Evolutionary conservation across 2,888 invertebrate genomes (phyloP).

Genomic region (Cybosia mesomella): DNA sequence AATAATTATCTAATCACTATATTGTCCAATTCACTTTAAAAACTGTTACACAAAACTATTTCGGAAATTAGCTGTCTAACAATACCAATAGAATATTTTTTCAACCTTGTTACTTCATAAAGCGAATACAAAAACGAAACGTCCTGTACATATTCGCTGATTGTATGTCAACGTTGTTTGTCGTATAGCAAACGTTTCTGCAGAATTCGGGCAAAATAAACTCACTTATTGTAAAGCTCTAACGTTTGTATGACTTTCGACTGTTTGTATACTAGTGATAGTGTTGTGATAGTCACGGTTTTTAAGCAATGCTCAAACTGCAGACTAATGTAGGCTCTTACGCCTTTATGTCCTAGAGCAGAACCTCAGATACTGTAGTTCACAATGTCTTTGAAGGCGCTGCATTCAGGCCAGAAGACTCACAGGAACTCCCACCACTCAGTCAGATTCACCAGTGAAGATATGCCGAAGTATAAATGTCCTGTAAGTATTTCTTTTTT

Average conservation of each 20-base stretch:
- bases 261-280: not conserved
- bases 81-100: too few species aligned
- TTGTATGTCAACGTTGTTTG: constrained; percentile 18
- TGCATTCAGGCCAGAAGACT: constrained; percentile 58
- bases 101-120: not conserved
- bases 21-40: too few species aligned
- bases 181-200: constrained; percentile 40
- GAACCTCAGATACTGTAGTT: constrained; percentile 21
- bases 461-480: constrained; percentile 74
- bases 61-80: too few species aligned
- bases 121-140: constrained; percentile 19
- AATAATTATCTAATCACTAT: too few species aligned
- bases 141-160: constrained; percentile 28
- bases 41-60: too few species aligned
- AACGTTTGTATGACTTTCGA: constrained; percentile 25
- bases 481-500: constrained; percentile 60
- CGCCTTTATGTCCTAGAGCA: not conserved
- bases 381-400: constrained; percentile 62
- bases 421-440: constrained; percentile 63
- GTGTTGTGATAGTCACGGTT: not conserved
- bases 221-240: constrained; percentile 9
- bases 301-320: not conserved
- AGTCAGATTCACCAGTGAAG: constrained; percentile 76
- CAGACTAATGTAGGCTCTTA: not conserved
- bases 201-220: constrained; percentile 43